phyloP scores from a whole-genome alignment of 2,888 invertebrate genomes.

The Caenorhabditis sp. region DNA sequence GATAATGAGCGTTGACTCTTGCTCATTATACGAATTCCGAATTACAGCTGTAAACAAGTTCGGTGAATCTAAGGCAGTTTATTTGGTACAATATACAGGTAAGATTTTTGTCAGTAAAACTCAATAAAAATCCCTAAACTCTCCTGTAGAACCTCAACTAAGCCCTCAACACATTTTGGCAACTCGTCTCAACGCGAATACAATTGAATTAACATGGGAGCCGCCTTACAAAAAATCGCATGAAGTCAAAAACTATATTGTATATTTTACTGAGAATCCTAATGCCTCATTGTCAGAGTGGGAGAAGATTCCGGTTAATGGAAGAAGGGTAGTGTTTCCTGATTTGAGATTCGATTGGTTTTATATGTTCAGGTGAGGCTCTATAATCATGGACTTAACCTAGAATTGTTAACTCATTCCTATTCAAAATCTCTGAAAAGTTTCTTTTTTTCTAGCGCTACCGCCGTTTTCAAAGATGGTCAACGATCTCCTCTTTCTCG shows the following conservation, averaged over 20 bases:
- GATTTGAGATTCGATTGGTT: conserved; percentile 70
- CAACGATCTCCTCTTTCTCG: conserved; percentile 67
- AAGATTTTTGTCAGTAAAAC: background rate
- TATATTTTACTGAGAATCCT: conserved; percentile 70
- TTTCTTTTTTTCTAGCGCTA: conserved; percentile 45
- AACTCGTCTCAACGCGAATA: conserved; percentile 63
- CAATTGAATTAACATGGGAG: conserved; percentile 69
- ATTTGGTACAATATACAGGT: conserved; percentile 70
- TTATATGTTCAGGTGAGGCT: conserved; percentile 55
- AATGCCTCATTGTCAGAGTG: conserved; percentile 64
- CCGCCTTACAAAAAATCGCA: conserved; percentile 68
- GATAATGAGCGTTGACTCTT: conserved; percentile 69
- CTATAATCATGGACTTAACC: no score
- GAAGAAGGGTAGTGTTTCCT: conserved; percentile 65
- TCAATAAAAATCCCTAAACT: background rate
- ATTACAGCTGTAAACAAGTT: conserved; percentile 68
- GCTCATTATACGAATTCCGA: conserved; percentile 68
- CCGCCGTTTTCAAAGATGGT: conserved; percentile 67
- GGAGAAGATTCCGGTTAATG: conserved; percentile 68
- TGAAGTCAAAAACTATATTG: conserved; percentile 69
- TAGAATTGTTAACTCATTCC: conserved; percentile 6
- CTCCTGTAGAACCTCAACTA: conserved; percentile 64
- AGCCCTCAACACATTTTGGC: conserved; percentile 69
- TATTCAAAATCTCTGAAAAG: no score
- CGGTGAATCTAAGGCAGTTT: conserved; percentile 68